Evolutionary conservation across 92 coral and sea anemone species (phyloP), one percentile per base, ranked within the genome.

Genomic region (Umimayanthus kanabou): DNA sequence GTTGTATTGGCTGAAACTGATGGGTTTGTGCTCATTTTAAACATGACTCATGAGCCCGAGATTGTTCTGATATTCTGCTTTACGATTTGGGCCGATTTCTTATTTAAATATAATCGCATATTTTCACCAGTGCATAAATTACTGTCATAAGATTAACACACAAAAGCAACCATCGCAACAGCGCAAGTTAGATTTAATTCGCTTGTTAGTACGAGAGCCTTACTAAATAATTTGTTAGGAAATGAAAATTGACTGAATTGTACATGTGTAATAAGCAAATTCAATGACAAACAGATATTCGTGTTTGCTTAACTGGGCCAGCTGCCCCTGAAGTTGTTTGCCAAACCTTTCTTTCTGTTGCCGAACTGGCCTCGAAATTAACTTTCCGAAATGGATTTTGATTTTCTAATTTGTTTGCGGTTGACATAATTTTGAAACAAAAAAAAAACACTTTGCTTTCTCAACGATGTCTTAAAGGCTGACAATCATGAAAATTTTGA

Each of bases 201-300:
- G 53, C 79, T 75, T 75, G 79, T 75, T 75, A 75, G 79, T 39
- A n/a, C 29, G 49, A 74, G 45, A 39, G 42, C 79, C 53, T 39
- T 39, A 15, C 79, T 74, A 39, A 74, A 39, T 50, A 74, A 37
- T 18, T 39, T 61, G 22, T 61, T 61, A 61, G 50, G 50, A 47
- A 47, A 61, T 26, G 40, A 39, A 39, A 6, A 75, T 22, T 75
- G 53, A 39, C 69, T 61, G 79, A 22, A 75, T 18, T 20, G 79
- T 75, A 39, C 79, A 75, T 18, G 37, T 75, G 50, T 29, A 37
- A 37, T 39, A 37, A 3, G 79, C 79, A 75, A 40, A 75, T 20
- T 18, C 25, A 40, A 75, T 75, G 49, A 75, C 45, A 75, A 75
- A 39, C 79, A 75, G 53, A 39, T 43, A 39, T 1, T 3, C 69